Evolutionary conservation across 23 tunicate species (phyloP).

Genomic region (Trididemnum clinides): DNA sequence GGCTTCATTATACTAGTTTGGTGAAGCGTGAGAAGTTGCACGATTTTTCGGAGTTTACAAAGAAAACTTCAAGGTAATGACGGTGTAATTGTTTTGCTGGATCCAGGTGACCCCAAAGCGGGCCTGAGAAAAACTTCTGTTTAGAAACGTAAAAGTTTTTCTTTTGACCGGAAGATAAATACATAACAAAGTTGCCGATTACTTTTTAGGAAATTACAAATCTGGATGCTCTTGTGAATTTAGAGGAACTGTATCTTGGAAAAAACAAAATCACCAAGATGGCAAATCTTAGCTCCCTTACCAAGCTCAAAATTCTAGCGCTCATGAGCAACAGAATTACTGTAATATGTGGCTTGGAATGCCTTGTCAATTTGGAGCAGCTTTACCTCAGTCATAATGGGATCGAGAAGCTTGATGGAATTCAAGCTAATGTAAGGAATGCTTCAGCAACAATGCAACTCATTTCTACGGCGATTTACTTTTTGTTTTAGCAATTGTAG

Average conservation of each 20-base stretch:
- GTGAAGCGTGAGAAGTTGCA: too few species aligned
- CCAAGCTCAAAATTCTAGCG: conserved; percentile 68
- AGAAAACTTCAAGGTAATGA: too few species aligned
- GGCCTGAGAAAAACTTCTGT: too few species aligned
- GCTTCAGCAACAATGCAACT: too few species aligned
- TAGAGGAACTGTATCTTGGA: conserved; percentile 86
- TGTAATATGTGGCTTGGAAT: conserved; percentile 70
- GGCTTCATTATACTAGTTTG: too few species aligned
- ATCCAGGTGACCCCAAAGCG: too few species aligned
- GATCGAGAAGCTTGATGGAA: conserved; percentile 66
- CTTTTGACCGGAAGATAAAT: neutral
- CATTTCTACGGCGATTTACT: too few species aligned
- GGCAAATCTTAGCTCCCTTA: conserved; percentile 32
- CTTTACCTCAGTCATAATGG: conserved; percentile 83
- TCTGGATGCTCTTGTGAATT: conserved; percentile 52
- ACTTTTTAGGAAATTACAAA: conserved; percentile 63
- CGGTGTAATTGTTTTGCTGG: too few species aligned
- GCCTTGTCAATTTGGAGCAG: conserved; percentile 51
- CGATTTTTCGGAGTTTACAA: too few species aligned
- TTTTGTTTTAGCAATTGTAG: too few species aligned
- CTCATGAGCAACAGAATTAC: conserved; percentile 87
- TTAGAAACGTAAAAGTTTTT: neutral
- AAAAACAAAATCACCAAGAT: conserved; percentile 90
- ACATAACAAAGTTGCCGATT: too few species aligned
- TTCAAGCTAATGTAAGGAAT: conserved; percentile 74